Base-by-base conservation (phyloP, 2,888 invertebrate genomes). In the Poecilus cupreus region DNA sequence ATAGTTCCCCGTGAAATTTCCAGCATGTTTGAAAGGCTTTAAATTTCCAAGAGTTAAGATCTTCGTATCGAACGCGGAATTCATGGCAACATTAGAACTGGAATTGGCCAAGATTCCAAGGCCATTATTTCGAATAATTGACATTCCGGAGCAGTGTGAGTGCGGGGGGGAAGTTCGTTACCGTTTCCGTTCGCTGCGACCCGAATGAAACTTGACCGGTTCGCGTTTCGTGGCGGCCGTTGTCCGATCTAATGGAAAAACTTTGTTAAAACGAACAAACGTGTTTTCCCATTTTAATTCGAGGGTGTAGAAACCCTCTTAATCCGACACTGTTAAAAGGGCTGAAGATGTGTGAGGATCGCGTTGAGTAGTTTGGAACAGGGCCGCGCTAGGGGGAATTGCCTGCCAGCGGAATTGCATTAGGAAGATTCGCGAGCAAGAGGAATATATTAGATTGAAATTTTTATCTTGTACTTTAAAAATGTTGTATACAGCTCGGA, bases 181-280 rank as follows among this genome's bases (percentile, higher is more conserved):
- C 64, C 37, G 64, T 37, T 68, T 11, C 64, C 18, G 64, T 11
- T 37, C 64, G 16, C 16, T 51, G 51, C 16, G 64, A 64, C 64
- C 32, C 51, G 51, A 51, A 32, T 37, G 64, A 68, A 68, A 68
- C 64, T 37, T 68, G 64, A 68, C 64, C 64, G 37, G 18, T 68
- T 68, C 64, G 64, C 16, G 37, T 2, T 32, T 13, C 24, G 26
- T 26, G 46, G 46, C 26, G 26, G 60, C 16, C 26, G 24, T 22
- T 43, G 51, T 49, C 26, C 26, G 74, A 46, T 74, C 46, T 74
- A 74, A 74, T 74, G 74, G 74, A 74, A 74, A 74, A 74, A 74
- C 32, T 74, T 74, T 74, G 74, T 51, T 74, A 74, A 74, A 74
- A 74, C 49, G 74, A 51, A 74, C 49, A 74, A 51, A 74, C 74